phyloP scores from a whole-genome alignment of 2,888 invertebrate species.

The Tortrix viridana region DNA sequence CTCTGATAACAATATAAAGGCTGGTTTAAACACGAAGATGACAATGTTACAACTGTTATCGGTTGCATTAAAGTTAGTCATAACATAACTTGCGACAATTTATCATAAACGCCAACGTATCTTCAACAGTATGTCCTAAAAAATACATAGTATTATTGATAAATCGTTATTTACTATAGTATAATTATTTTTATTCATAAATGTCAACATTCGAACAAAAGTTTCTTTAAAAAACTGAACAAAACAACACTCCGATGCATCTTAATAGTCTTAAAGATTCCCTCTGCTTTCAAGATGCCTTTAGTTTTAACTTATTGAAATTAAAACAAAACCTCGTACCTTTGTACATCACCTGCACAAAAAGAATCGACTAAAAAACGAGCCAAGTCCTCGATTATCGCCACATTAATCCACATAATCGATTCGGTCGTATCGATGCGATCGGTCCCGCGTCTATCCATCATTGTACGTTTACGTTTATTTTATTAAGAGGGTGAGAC shows the following conservation, averaged over 20 bases:
- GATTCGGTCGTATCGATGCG: conserved; percentile 54
- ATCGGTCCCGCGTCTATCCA: conserved; percentile 56
- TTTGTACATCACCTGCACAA: conserved; percentile 60
- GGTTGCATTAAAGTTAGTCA: too few relatives aligned
- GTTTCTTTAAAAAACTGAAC: neutral
- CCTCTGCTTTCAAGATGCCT: conserved; percentile 26
- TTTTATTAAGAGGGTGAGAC: conserved; percentile 33
- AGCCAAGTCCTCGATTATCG: conserved; percentile 57
- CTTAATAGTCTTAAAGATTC: conserved; percentile 1
- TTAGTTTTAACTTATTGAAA: conserved; percentile 34
- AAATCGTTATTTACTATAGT: too few relatives aligned
- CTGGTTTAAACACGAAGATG: too few relatives aligned
- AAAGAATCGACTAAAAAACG: conserved; percentile 55
- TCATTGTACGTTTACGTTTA: conserved; percentile 49
- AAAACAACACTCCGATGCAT: conserved; percentile 1
- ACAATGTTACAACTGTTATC: too few relatives aligned
- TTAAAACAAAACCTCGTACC: conserved; percentile 34
- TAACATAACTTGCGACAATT: too few relatives aligned
- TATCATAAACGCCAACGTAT: too few relatives aligned
- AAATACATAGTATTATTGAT: too few relatives aligned
- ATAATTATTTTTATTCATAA: too few relatives aligned
- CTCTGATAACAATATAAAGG: too few relatives aligned
- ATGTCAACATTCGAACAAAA: neutral
- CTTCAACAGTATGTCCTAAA: too few relatives aligned
- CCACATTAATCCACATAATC: conserved; percentile 68